A percentile compares a stretch with the other conserved stretches of the same genome.
phyloP scores from a whole-genome alignment of 2,113 vertebrate species.

The Marmota flaviventris region DNA sequence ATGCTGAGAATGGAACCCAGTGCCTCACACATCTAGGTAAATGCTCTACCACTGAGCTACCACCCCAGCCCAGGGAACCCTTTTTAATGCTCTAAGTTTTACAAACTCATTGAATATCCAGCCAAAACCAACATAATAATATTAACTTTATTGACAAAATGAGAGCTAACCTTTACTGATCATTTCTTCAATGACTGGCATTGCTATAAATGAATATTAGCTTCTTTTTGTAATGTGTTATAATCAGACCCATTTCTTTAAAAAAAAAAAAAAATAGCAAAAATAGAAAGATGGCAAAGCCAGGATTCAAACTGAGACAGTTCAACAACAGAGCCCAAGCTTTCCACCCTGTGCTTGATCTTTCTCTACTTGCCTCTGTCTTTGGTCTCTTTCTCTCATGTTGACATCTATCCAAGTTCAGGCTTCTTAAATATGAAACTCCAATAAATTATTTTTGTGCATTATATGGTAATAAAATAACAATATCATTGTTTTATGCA shows the following conservation, averaged over 20 bases:
- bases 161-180: not conserved
- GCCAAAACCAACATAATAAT: not conserved
- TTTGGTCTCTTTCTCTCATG: not conserved
- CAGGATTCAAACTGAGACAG: not conserved
- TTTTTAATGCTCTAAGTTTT: not conserved
- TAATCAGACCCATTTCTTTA: not conserved
- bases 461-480: not conserved
- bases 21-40: too few species aligned
- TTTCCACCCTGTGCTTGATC: too few species aligned
- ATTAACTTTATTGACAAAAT: slow-evolving; percentile 11
- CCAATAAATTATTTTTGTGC: not conserved
- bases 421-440: not conserved
- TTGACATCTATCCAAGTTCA: not conserved
- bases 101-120: not conserved
- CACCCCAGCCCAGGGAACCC: too few species aligned
- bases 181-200: not conserved
- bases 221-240: not conserved
- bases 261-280: not conserved
- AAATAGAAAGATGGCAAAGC: not conserved
- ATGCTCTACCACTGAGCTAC: too few species aligned
- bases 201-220: not conserved
- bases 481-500: not conserved
- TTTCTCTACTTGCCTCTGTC: not conserved
- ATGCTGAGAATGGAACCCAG: too few species aligned
- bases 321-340: not conserved